Percentiles rank a stretch among this genome's conserved stretches.
phyloP scores from a whole-genome alignment of 1,140 invertebrate species.

The Papilio aristodemus region DNA sequence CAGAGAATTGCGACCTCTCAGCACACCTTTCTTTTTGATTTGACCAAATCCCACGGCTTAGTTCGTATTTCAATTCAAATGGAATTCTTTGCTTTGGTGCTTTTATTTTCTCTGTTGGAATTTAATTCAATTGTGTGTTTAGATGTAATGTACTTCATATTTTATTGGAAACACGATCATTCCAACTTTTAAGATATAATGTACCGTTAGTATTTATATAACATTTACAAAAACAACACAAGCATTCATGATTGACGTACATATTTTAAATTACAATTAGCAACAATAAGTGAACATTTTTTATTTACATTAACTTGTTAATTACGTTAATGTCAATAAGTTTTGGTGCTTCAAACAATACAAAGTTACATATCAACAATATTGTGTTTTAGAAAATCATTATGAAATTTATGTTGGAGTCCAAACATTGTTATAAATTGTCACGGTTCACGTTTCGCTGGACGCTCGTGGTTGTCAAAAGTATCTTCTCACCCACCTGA shows the following conservation, averaged over 20 bases:
- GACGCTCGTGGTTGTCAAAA: slow-evolving; percentile 34
- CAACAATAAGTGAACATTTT: background rate
- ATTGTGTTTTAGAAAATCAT: slow-evolving; percentile 13
- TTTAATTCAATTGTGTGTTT: background rate
- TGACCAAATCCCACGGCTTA: slow-evolving; percentile 22
- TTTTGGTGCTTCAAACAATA: slow-evolving; percentile 5
- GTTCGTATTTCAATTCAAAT: slow-evolving; percentile 25
- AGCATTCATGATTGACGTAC: background rate
- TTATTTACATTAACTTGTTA: background rate
- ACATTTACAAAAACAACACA: too few relatives aligned
- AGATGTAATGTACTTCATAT: background rate
- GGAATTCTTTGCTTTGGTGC: slow-evolving; percentile 1
- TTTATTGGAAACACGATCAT: background rate
- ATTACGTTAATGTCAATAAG: background rate
- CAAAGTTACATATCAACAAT: slow-evolving; percentile 16
- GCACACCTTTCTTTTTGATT: slow-evolving; percentile 33
- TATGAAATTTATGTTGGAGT: slow-evolving; percentile 9
- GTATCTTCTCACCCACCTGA: slow-evolving; percentile 38
- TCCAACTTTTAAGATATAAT: too few relatives aligned
- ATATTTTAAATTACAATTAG: background rate
- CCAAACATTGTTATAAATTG: slow-evolving; percentile 31
- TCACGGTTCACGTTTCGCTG: slow-evolving; percentile 37
- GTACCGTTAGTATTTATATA: too few relatives aligned
- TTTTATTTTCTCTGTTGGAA: slow-evolving; percentile 10
- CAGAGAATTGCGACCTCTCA: slow-evolving; percentile 32